Conservation (phyloP, 1,140 invertebrate genomes). For the Cotesia glomerata region DNA sequence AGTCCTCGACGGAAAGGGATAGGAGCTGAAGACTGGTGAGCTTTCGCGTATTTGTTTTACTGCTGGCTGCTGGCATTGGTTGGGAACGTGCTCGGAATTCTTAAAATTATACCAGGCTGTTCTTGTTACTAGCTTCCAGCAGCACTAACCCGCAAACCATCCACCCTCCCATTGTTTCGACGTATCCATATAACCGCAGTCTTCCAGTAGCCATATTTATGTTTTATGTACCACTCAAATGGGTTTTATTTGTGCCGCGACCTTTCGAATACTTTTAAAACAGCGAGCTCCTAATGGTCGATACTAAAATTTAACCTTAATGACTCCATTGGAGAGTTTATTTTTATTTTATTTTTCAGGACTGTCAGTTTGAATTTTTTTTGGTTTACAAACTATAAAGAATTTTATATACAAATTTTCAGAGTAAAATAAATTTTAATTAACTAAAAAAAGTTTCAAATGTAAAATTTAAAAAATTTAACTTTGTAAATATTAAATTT, state of each 20-base stretch:
- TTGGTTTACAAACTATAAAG: too few relatives aligned
- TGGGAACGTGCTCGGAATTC: constrained; percentile 62
- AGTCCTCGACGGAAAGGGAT: too few relatives aligned
- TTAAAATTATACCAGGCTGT: constrained; percentile 57
- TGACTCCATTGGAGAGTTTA: constrained; percentile 31
- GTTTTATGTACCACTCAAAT: neutral
- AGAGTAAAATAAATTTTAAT: too few relatives aligned
- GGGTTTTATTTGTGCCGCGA: neutral
- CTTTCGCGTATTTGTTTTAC: constrained; percentile 62
- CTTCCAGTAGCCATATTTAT: neutral
- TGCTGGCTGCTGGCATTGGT: constrained; percentile 61
- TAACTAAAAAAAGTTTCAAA: too few relatives aligned
- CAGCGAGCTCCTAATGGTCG: constrained; percentile 52
- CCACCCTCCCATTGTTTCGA: constrained; percentile 2
- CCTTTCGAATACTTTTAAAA: constrained; percentile 24
- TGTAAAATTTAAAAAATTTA: too few relatives aligned
- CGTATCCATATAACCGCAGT: neutral
- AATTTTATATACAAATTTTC: too few relatives aligned
- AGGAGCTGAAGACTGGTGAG: constrained; percentile 24
- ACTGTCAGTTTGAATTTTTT: too few relatives aligned
- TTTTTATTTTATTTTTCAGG: too few relatives aligned
- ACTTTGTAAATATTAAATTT: too few relatives aligned
- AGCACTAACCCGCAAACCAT: constrained; percentile 5
- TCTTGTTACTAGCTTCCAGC: constrained; percentile 48
- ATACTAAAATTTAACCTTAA: constrained; percentile 32